phyloP scores from a whole-genome alignment of 2,888 invertebrate genomes.

The Sarcophaga caerulescens region DNA sequence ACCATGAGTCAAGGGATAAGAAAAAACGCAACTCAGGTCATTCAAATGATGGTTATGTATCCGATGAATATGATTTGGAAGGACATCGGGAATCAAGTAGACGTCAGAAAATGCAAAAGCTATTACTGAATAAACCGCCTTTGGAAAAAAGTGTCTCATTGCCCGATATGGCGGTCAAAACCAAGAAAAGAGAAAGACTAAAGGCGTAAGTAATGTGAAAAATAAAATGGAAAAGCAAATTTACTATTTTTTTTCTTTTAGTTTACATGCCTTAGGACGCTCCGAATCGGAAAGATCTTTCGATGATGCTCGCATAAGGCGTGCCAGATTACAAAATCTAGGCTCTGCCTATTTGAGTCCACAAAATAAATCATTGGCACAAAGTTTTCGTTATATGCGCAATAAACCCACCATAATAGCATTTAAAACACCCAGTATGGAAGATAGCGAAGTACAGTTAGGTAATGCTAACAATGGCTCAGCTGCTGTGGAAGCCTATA shows the following conservation, averaged over 20 bases:
- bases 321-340: constrained; percentile 85
- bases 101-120: constrained; percentile 74
- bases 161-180: constrained; percentile 90
- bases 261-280: constrained; percentile 81
- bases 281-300: constrained; percentile 91
- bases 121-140: constrained; percentile 82
- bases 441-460: constrained; percentile 85
- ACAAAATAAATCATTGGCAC: constrained; percentile 90
- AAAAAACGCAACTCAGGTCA: constrained; percentile 64
- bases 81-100: constrained; percentile 51
- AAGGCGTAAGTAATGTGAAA: constrained; percentile 84
- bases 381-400: constrained; percentile 94
- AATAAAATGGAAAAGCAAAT: neutral
- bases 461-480: constrained; percentile 74
- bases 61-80: constrained; percentile 70
- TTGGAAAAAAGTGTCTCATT: constrained; percentile 91
- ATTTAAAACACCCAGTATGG: constrained; percentile 91
- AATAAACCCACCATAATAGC: constrained; percentile 94
- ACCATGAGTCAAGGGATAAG: constrained; percentile 41
- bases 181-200: constrained; percentile 86
- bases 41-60: constrained; percentile 75
- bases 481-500: constrained; percentile 60
- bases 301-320: constrained; percentile 85
- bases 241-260: constrained; percentile 42
- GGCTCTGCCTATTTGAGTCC: constrained; percentile 88